Conservation (phyloP, 1,140 invertebrate genomes). For the Drosophila mojavensis region DNA sequence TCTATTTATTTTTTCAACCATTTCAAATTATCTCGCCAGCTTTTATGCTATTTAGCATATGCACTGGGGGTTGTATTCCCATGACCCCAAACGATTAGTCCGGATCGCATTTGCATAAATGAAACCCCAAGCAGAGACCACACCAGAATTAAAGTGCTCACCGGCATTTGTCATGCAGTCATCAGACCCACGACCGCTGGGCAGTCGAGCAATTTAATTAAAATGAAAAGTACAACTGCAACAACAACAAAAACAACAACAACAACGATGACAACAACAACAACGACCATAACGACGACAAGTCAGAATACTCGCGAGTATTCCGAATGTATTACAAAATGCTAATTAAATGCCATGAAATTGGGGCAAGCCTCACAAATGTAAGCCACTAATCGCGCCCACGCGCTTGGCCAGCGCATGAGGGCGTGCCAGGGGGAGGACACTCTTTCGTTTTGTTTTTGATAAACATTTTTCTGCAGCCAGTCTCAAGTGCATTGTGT, state of each 20-base stretch:
- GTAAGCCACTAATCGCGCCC: slow-evolving; percentile 70
- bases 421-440: slow-evolving; percentile 18
- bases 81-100: slow-evolving; percentile 41
- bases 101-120: slow-evolving; percentile 36
- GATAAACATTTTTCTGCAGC: slow-evolving; percentile 4
- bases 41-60: slow-evolving; percentile 2
- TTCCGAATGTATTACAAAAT: slow-evolving; percentile 78
- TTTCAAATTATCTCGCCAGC: not conserved
- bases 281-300: slow-evolving; percentile 7
- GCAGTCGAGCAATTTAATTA: slow-evolving; percentile 57
- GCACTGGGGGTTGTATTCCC: slow-evolving; percentile 28
- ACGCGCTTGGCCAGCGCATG: slow-evolving; percentile 1
- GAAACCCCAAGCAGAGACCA: slow-evolving; percentile 3
- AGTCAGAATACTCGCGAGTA: slow-evolving; percentile 65
- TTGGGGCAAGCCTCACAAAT: slow-evolving; percentile 70
- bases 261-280: not conserved
- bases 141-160: slow-evolving; percentile 10
- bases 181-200: slow-evolving; percentile 11
- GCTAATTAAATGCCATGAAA: slow-evolving; percentile 76
- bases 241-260: slow-evolving; percentile 13
- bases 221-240: slow-evolving; percentile 64
- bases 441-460: no score
- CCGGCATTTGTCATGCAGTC: slow-evolving; percentile 21
- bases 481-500: slow-evolving; percentile 50
- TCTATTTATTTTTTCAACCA: not conserved